Conservation (phyloP, 2,113 vertebrate species). For the Puma concolor region DNA sequence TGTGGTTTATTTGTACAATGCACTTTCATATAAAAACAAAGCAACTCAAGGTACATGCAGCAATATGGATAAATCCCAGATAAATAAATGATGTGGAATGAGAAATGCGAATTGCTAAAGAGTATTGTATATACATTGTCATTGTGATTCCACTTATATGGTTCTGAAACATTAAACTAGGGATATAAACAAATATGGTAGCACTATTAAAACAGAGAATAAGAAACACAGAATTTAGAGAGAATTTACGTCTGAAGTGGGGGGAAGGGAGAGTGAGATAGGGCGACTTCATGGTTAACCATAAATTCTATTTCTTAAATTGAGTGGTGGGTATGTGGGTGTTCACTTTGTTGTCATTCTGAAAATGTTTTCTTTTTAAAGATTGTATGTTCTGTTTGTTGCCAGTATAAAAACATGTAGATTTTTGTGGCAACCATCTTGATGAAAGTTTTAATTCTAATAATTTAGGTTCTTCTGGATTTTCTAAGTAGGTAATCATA, state of each 20-base stretch:
- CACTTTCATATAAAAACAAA: constrained; percentile 8
- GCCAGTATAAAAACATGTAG: neutral
- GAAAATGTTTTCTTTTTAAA: neutral
- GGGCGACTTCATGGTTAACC: neutral
- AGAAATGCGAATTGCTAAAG: neutral
- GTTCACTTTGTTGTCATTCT: neutral
- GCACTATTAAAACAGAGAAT: constrained; percentile 14
- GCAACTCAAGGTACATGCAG: neutral
- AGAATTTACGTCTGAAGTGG: neutral
- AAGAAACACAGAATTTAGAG: constrained; percentile 1
- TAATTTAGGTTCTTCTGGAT: neutral
- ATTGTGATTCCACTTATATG: neutral
- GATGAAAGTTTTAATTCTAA: neutral
- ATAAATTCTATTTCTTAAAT: constrained; percentile 39
- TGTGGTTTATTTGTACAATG: neutral
- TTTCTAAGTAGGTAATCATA: neutral
- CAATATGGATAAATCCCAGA: neutral
- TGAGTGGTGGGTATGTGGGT: neutral
- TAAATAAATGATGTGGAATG: neutral
- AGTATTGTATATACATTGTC: neutral
- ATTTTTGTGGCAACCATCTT: neutral
- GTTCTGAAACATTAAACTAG: constrained; percentile 28
- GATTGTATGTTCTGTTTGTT: neutral
- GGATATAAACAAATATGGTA: constrained; percentile 29
- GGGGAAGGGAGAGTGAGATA: neutral